Evolutionary conservation across 2,797 vertebrate species (phyloP), one percentile per base, ranked within the genome.

Genomic region (Sphenodon punctatus): DNA sequence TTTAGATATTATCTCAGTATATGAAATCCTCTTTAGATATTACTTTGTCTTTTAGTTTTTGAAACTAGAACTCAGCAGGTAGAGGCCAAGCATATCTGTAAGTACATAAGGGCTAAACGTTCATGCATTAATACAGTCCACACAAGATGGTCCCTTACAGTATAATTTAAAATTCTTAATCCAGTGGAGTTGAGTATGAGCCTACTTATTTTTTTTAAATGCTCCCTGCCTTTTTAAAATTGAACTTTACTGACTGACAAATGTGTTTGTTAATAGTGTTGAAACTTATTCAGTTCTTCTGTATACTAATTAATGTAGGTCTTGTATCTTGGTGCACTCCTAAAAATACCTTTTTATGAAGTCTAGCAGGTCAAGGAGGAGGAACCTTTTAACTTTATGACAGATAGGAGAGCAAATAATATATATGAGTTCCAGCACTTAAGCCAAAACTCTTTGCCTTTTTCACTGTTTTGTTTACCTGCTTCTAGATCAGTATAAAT

Each of bases 1-100:
- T n/a, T n/a, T n/a, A n/a, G n/a, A n/a, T n/a, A n/a, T n/a, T 55
- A 15, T 25, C 49, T 51, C 49, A n/a, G 0, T 23, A 2, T 0
- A 1, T 66, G 5, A 69, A 67, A 13, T 32, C 1, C 58, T 77
- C 59, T 38, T 38, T 27, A 41, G 27, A 17, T 75, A 32, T 25
- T 61, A 13, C 65, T 22, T 67, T 66, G 11, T 36, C 6, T 4
- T 63, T 12, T 13, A 77, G 23, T 7, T 25, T 56, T 12, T 64
- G 79, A n/a, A 23, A 13, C 4, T 75, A 46, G 2, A 12, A 41
- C 9, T 64, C 70, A 53, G 58, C 41, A 80, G 88, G 67, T 75
- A 53, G 75, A 39, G 32, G 2, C 56, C 48, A 58, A 72, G 39
- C 42, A 85, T 59, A 83, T 64, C n/a, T 58, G 73, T 20, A 66